These are phyloP conservation scores for Oasisia sp. DNA, from an alignment of 2,888 invertebrate genomes.

Conservation along the genomic window DNA sequence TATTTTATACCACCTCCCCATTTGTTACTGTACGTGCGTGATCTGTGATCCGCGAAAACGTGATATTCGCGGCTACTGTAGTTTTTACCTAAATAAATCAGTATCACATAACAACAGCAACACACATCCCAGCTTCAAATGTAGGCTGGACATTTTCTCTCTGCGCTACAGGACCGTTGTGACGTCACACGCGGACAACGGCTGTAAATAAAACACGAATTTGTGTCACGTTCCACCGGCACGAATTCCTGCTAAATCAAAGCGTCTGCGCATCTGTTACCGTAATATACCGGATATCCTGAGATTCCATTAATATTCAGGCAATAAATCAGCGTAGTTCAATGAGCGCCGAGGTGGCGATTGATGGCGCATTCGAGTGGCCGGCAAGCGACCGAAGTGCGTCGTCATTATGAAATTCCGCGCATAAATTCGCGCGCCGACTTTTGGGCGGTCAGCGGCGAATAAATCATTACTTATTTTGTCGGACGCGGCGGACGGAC, in stretches of 20 bases:
- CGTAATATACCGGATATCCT: conserved; percentile 14
- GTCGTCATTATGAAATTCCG: conserved; percentile 17
- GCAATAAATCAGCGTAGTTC: background rate
- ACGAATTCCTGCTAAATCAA: conserved; percentile 6
- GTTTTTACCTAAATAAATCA: background rate
- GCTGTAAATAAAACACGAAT: background rate
- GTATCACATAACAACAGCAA: background rate
- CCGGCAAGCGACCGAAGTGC: background rate
- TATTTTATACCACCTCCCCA: background rate
- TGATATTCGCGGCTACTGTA: background rate
- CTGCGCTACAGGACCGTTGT: background rate
- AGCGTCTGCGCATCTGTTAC: background rate
- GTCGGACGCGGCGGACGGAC: background rate
- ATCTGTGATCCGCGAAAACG: background rate
- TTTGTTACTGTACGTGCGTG: background rate
- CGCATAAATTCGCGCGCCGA: background rate
- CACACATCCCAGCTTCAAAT: background rate
- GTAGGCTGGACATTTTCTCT: background rate
- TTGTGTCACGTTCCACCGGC: background rate
- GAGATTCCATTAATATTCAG: background rate
- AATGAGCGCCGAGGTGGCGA: conserved; percentile 2
- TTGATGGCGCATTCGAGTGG: background rate
- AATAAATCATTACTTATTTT: conserved; percentile 17
- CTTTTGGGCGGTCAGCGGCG: background rate
- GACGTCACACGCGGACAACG: background rate